These are phyloP conservation scores for Penaeus vannamei DNA, from an alignment of 1,140 invertebrate genomes.

Conservation along the genomic window DNA sequence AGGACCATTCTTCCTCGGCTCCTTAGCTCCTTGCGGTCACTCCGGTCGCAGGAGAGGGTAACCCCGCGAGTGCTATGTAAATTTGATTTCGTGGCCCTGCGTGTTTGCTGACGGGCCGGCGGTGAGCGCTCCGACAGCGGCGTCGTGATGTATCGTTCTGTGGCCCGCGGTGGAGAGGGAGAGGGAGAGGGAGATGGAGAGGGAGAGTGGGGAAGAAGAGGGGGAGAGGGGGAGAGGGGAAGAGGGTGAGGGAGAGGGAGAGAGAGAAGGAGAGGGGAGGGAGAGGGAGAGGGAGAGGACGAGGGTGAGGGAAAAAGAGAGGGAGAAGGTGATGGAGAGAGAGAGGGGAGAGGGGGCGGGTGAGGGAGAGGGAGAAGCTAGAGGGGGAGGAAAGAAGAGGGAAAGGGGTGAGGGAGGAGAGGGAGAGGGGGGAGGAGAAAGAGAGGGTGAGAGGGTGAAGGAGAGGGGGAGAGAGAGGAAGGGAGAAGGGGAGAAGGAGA, in stretches of 20 bases:
- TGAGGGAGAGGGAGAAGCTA: too few species aligned
- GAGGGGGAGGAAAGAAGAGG: too few species aligned
- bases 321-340: conserved; percentile 5
- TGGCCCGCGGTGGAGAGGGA: background rate
- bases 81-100: too few species aligned
- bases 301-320: too few species aligned
- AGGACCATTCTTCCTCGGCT: too few species aligned
- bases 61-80: too few species aligned
- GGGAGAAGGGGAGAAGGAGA: background rate
- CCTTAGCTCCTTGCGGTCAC: too few species aligned
- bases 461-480: conserved; percentile 10
- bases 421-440: background rate
- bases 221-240: background rate
- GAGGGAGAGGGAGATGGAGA: background rate
- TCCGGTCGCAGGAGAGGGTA: too few species aligned
- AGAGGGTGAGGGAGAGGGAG: conserved; percentile 7
- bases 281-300: background rate
- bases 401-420: background rate
- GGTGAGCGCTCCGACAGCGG: too few species aligned
- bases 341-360: background rate
- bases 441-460: background rate
- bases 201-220: background rate
- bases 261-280: conserved; percentile 27
- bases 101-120: too few species aligned
- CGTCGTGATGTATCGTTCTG: too few species aligned